Conservation (phyloP, 30 jellyfish, hydroid and myxozoan species). For the Aurelia sp. region DNA sequence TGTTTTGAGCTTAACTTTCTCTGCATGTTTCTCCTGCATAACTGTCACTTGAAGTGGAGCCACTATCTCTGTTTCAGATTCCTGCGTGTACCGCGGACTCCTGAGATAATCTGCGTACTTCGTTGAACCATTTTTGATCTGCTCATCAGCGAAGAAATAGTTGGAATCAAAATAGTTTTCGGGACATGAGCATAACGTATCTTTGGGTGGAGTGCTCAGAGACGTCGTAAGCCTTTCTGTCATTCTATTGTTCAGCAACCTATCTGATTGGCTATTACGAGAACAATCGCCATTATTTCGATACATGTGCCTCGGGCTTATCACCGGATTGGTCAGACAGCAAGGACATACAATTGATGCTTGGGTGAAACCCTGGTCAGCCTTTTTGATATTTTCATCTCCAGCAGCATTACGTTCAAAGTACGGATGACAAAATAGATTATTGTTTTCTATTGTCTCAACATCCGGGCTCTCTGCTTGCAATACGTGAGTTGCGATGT, state of each 20-base stretch:
- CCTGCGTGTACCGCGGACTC: slow-evolving; percentile 2
- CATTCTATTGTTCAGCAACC: background rate
- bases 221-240: background rate
- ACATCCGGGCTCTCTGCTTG: slow-evolving; percentile 22
- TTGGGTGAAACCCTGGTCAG: slow-evolving; percentile 2
- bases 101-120: background rate
- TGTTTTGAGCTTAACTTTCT: slow-evolving; percentile 39
- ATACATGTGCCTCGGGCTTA: slow-evolving; percentile 3
- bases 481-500: slow-evolving; percentile 70
- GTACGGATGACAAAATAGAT: slow-evolving; percentile 58
- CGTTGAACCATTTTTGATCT: background rate
- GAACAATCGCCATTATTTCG: background rate
- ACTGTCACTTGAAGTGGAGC: slow-evolving; percentile 65
- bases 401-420: slow-evolving; percentile 38
- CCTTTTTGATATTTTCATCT: slow-evolving; percentile 3
- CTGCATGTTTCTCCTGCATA: slow-evolving; percentile 68
- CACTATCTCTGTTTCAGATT: slow-evolving; percentile 30
- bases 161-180: slow-evolving; percentile 11
- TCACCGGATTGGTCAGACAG: slow-evolving; percentile 12
- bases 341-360: background rate
- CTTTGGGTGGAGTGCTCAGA: background rate
- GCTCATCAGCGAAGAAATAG: slow-evolving; percentile 23
- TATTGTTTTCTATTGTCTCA: slow-evolving; percentile 41
- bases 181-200: background rate
- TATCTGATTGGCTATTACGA: background rate